These are phyloP conservation scores for Scaptomyza graminum DNA, from an alignment of 1,140 invertebrate species.

Conservation along the genomic window DNA sequence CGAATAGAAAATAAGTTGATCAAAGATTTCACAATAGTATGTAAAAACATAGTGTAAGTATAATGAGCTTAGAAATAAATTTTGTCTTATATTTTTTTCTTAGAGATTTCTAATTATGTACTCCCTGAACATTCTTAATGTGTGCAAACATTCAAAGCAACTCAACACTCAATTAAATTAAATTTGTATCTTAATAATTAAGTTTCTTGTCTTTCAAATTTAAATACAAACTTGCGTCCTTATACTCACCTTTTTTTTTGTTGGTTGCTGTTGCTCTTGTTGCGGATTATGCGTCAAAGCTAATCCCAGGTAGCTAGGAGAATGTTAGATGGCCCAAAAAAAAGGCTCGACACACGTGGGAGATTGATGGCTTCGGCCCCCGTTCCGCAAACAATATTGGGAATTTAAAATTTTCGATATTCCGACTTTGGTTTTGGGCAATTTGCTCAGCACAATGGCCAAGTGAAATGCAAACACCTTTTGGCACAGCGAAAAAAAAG, in stretches of 20 bases:
- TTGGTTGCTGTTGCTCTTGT: conserved; percentile 15
- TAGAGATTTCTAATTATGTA: too few relatives aligned
- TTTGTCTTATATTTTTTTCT: too few relatives aligned
- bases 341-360: neutral
- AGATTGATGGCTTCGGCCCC: conserved; percentile 4
- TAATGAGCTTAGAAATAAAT: too few relatives aligned
- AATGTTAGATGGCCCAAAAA: conserved; percentile 26
- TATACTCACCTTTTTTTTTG: conserved; percentile 54
- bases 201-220: neutral
- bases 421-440: conserved; percentile 10
- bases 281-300: conserved; percentile 21
- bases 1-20: neutral
- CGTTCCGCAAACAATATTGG: conserved; percentile 4
- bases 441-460: conserved; percentile 18
- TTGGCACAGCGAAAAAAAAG: conserved; percentile 39
- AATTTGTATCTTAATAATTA: neutral
- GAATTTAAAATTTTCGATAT: conserved; percentile 26
- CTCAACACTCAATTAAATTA: neutral
- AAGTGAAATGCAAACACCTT: conserved; percentile 22
- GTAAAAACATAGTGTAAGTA: too few relatives aligned
- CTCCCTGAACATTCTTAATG: neutral
- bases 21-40: too few relatives aligned
- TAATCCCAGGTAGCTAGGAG: conserved; percentile 43
- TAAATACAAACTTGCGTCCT: conserved; percentile 29
- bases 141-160: neutral